Evolutionary conservation across 1,140 invertebrate species (phyloP), one percentile per base, ranked within the genome.

Genomic region (Choristoneura fumiferana): DNA sequence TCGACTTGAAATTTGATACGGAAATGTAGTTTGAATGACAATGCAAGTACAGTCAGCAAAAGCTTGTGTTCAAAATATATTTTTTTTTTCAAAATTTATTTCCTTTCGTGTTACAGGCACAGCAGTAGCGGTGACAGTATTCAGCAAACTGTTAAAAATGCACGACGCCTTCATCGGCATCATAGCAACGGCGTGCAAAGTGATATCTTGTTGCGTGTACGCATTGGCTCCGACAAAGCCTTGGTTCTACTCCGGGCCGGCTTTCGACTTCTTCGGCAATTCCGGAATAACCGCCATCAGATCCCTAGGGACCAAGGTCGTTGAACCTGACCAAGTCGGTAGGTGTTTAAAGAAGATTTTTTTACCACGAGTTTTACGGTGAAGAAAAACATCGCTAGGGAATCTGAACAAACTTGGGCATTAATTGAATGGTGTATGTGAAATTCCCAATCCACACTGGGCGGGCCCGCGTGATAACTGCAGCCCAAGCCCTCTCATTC

Each of bases 291-390:
- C 91, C 4, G 89, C 88, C 1, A 86, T 92, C 14, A 78, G 91
- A 60, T 92, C 92, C 2, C 67, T 92, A 39, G 91, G 91, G 1
- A 92, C 92, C 0, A 92, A 93, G 76, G 76, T 92, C 1, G 91
- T 92, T 1, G 73, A 85, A 4, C 78, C 82, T n/a, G 83, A 90
- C 36, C 84, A 92, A 81, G 81, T 86, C 54, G 89, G 87, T 89
- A 62, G 71, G 76, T 57, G 17, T 52, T 4, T 54, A 17, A 58
- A n/a, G n/a, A n/a, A n/a, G n/a, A n/a, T n/a, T n/a, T n/a, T n/a
- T n/a, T n/a, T n/a, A n/a, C n/a, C n/a, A n/a, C n/a, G n/a, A n/a
- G n/a, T n/a, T n/a, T n/a, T n/a, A n/a, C n/a, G n/a, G n/a, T n/a
- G n/a, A n/a, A n/a, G n/a, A n/a, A n/a, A n/a, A n/a, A n/a, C n/a